Evolutionary conservation across 2,888 invertebrate species (phyloP).

Genomic region (Brachylomia viminalis): DNA sequence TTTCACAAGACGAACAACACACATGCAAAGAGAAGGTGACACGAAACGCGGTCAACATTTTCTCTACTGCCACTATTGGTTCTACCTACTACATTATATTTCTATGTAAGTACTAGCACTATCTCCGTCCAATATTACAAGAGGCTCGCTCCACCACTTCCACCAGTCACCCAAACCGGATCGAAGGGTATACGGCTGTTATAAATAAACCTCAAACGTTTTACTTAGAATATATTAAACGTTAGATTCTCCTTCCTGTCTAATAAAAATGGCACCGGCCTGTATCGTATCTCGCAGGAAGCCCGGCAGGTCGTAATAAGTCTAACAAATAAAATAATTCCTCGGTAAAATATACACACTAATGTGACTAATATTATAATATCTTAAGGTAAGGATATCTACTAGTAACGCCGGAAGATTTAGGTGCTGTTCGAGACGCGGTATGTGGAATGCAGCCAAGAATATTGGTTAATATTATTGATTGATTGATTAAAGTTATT

Average conservation of each 20-base stretch:
- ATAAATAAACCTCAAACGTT: slow-evolving; percentile 83
- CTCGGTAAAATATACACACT: slow-evolving; percentile 88
- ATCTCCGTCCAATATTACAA: slow-evolving; percentile 15
- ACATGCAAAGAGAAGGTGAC: slow-evolving; percentile 1
- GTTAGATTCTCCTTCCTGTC: slow-evolving; percentile 90
- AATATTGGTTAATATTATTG: slow-evolving; percentile 25
- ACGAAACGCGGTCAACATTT: slow-evolving; percentile 14
- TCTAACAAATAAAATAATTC: slow-evolving; percentile 90
- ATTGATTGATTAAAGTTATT: not conserved
- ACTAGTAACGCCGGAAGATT: slow-evolving; percentile 88
- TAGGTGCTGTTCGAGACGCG: slow-evolving; percentile 79
- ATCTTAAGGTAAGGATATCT: slow-evolving; percentile 87
- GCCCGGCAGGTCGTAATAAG: slow-evolving; percentile 87
- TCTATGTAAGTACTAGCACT: not conserved
- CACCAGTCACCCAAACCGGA: slow-evolving; percentile 70
- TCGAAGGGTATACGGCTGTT: slow-evolving; percentile 70
- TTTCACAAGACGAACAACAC: not conserved
- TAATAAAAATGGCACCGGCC: slow-evolving; percentile 86
- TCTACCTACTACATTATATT: not conserved
- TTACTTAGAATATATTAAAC: slow-evolving; percentile 86
- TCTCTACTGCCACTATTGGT: slow-evolving; percentile 2
- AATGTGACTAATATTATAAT: slow-evolving; percentile 90
- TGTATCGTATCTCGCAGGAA: slow-evolving; percentile 86
- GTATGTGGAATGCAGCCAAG: slow-evolving; percentile 73
- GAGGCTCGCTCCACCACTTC: slow-evolving; percentile 32